phyloP scores from a whole-genome alignment of 2,797 vertebrate genomes.

The Masticophis lateralis region DNA sequence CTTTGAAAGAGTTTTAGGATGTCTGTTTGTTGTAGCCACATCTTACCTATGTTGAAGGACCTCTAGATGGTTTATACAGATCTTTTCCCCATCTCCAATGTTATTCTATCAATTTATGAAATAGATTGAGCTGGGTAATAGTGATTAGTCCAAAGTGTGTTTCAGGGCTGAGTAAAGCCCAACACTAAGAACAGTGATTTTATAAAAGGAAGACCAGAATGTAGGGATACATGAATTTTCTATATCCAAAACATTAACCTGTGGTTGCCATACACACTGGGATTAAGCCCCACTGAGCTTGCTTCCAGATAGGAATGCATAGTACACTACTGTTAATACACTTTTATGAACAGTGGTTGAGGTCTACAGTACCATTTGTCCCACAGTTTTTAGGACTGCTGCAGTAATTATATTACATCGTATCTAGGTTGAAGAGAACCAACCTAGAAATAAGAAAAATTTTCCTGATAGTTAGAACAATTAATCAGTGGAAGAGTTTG shows the following conservation, averaged over 20 bases:
- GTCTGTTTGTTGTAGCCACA: background rate
- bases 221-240: background rate
- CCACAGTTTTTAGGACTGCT: background rate
- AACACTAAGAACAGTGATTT: background rate
- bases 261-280: background rate
- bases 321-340: background rate
- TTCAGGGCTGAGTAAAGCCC: background rate
- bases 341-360: background rate
- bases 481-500: background rate
- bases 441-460: background rate
- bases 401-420: background rate
- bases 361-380: background rate
- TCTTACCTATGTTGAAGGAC: background rate
- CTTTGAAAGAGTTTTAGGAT: background rate
- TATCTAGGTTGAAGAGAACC: background rate
- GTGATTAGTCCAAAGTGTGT: background rate
- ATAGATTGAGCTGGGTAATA: background rate
- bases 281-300: background rate
- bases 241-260: background rate
- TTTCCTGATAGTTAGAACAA: background rate
- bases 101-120: background rate
- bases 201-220: background rate
- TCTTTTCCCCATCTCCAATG: background rate
- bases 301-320: background rate
- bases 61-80: background rate